Conservation (phyloP, 2,888 invertebrate genomes). For the Gerris lacustris region DNA sequence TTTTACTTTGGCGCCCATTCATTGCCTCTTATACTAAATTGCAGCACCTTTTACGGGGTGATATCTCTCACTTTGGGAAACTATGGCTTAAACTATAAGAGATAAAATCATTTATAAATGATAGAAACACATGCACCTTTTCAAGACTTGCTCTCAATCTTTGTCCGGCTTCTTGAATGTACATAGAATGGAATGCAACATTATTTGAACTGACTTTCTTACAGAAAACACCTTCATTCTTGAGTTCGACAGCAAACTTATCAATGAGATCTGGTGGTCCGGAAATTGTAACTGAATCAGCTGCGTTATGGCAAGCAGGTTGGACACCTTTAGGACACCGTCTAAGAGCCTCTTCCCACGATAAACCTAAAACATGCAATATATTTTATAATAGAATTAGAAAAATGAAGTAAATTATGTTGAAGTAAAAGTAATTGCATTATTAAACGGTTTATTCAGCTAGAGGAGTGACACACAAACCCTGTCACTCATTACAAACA, state of each 20-base stretch:
- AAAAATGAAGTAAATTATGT: too few species aligned
- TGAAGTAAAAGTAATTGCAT: too few species aligned
- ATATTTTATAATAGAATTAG: too few species aligned
- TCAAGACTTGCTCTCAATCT: conserved; percentile 64
- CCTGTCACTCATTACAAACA: too few species aligned
- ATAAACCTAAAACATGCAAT: conserved; percentile 40
- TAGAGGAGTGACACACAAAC: too few species aligned
- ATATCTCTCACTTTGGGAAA: too few species aligned
- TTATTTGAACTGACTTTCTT: conserved; percentile 76
- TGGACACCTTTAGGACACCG: conserved; percentile 65
- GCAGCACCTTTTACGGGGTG: too few species aligned
- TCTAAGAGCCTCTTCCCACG: conserved; percentile 67
- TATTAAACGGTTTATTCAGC: too few species aligned
- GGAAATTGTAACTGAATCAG: conserved; percentile 86
- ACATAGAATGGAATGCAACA: conserved; percentile 88
- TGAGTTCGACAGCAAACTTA: conserved; percentile 55
- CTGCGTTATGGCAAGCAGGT: conserved; percentile 90
- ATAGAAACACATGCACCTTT: conserved; percentile 34
- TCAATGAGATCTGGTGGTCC: conserved; percentile 62
- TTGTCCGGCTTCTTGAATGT: conserved; percentile 74
- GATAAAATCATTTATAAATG: too few species aligned
- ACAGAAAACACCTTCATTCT: conserved; percentile 66
- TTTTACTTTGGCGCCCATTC: too few species aligned
- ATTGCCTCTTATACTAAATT: too few species aligned
- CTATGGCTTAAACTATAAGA: too few species aligned